phyloP scores from a whole-genome alignment of 2,113 vertebrate genomes.

The Dipodomys merriami region DNA sequence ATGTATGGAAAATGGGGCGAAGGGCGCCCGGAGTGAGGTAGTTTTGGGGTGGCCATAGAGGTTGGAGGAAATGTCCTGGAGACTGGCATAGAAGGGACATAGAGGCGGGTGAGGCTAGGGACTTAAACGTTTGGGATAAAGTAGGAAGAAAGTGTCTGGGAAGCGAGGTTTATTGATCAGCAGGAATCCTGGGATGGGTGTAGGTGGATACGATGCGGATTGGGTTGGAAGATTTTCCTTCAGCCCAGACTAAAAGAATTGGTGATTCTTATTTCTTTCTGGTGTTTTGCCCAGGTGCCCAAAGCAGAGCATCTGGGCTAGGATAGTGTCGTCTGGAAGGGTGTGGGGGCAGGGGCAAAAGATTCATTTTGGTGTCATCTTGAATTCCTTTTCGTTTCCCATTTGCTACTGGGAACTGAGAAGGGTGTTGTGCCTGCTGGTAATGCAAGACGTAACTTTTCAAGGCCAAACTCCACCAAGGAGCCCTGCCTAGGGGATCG shows the following conservation, averaged over 20 bases:
- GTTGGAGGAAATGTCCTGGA: not conserved
- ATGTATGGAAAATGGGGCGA: not conserved
- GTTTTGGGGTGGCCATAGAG: not conserved
- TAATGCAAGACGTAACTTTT: constrained; percentile 61
- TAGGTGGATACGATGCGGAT: rapidly evolving
- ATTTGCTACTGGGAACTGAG: not conserved
- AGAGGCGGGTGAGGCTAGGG: not conserved
- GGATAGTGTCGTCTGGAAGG: not conserved
- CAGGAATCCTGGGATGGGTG: rapidly evolving
- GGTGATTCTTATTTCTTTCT: not conserved
- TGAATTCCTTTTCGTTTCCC: constrained; percentile 2
- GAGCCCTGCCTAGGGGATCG: not conserved
- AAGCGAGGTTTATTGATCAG: not conserved
- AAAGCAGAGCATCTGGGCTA: not conserved
- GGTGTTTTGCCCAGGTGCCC: not conserved
- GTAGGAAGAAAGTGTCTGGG: not conserved
- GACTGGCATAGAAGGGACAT: not conserved
- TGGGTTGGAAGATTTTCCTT: not conserved
- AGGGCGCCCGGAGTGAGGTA: not conserved
- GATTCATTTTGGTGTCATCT: not conserved
- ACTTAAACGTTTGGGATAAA: not conserved
- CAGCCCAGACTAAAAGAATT: not conserved
- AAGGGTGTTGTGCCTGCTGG: not conserved
- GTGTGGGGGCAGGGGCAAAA: not conserved
- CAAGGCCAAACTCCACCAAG: not conserved